Percentiles rank a stretch among this genome's conserved stretches.
These are phyloP conservation scores for Mantis religiosa DNA, from an alignment of 2,888 invertebrate genomes.

Conservation along the genomic window DNA sequence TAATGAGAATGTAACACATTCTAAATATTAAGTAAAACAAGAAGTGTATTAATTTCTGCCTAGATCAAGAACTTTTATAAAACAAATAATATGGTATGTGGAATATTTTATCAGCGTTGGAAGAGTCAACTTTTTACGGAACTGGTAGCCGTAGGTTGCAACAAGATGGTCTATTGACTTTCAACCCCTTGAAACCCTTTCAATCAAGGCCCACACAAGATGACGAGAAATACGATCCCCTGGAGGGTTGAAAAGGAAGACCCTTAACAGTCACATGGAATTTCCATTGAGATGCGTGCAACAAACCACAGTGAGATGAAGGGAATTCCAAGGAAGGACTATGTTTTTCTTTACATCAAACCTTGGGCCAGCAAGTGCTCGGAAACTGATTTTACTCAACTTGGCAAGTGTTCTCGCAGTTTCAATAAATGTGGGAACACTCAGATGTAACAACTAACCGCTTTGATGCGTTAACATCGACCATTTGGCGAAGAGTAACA, in stretches of 20 bases:
- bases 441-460: no score
- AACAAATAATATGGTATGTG: no score
- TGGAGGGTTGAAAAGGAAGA: neutral
- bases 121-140: no score
- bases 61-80: no score
- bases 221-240: neutral
- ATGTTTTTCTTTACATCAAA: neutral
- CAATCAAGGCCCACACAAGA: neutral
- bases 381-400: neutral
- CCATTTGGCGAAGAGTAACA: no score
- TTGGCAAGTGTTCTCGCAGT: no score
- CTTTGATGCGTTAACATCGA: no score
- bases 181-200: neutral
- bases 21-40: no score
- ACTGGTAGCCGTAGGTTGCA: neutral
- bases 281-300: constrained; percentile 22
- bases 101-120: no score
- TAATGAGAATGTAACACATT: no score
- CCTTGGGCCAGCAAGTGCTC: neutral
- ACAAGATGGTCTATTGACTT: neutral
- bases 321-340: neutral
- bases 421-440: no score
- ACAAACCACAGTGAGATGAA: neutral
- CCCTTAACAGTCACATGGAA: constrained; percentile 1
- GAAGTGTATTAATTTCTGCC: no score